Evolutionary conservation across 2,113 vertebrate species (phyloP).

Genomic region (Nothobranchius furzeri): DNA sequence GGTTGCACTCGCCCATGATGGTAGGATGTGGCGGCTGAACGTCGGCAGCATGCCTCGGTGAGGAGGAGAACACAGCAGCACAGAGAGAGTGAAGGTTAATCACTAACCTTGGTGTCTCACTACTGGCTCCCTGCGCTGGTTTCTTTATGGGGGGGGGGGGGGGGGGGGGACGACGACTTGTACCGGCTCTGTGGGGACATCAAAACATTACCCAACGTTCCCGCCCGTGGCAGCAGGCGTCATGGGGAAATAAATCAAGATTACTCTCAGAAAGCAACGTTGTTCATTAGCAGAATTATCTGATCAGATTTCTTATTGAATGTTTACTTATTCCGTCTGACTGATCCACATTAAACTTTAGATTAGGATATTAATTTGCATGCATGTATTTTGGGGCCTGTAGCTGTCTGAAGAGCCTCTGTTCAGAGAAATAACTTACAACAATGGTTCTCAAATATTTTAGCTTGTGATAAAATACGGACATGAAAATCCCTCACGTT

Average conservation of each 20-base stretch:
- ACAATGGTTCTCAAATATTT: no score
- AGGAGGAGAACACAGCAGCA: slow-evolving; percentile 16
- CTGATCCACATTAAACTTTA: no score
- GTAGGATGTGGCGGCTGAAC: slow-evolving; percentile 59
- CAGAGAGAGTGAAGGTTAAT: slow-evolving; percentile 66
- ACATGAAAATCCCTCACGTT: no score
- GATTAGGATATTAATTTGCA: no score
- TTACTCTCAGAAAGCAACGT: no score
- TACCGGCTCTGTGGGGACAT: slow-evolving; percentile 39
- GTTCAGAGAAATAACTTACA: no score
- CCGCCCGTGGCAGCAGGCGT: slow-evolving; percentile 22
- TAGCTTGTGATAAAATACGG: no score
- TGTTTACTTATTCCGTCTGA: no score
- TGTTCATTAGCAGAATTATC: no score
- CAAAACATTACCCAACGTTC: slow-evolving; percentile 43
- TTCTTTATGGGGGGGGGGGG: slow-evolving; percentile 62
- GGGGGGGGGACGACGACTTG: slow-evolving; percentile 5
- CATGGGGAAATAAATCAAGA: not conserved
- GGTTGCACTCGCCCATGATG: slow-evolving; percentile 67
- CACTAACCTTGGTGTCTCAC: slow-evolving; percentile 67
- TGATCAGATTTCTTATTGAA: no score
- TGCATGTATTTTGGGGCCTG: no score
- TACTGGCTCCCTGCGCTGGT: slow-evolving; percentile 32
- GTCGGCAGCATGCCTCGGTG: slow-evolving; percentile 72
- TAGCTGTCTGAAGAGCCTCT: no score